These are phyloP conservation scores for Aphidius ervi DNA, from an alignment of 1,140 invertebrate genomes.

Conservation along the genomic window DNA sequence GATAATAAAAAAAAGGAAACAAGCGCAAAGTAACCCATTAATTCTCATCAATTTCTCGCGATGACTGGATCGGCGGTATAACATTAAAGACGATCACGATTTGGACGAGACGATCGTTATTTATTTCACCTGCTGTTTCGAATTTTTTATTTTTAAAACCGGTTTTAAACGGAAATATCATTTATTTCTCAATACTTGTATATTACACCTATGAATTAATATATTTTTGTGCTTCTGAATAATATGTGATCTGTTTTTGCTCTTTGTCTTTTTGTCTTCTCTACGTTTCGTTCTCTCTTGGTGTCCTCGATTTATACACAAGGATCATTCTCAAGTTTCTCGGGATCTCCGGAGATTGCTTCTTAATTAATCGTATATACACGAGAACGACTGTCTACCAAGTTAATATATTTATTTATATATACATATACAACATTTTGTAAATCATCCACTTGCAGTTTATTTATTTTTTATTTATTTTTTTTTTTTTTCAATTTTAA, in stretches of 20 bases:
- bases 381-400: not conserved
- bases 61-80: not conserved
- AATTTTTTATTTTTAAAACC: not conserved
- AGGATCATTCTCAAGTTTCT: not conserved
- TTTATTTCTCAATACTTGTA: not conserved
- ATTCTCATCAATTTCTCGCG: too few relatives aligned
- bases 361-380: constrained; percentile 14
- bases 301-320: constrained; percentile 7
- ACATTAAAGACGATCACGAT: constrained; percentile 15
- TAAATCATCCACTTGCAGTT: not conserved
- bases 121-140: constrained; percentile 14
- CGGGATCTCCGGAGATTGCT: constrained; percentile 16
- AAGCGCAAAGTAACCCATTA: too few relatives aligned
- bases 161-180: constrained; percentile 18
- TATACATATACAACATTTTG: not conserved
- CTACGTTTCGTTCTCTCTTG: not conserved
- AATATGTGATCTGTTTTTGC: not conserved
- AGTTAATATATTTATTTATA: not conserved
- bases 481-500: too few relatives aligned
- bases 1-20: too few relatives aligned
- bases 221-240: not conserved
- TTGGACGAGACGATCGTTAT: constrained; percentile 13
- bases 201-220: not conserved
- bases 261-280: not conserved
- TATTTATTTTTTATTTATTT: too few relatives aligned